A percentile compares a stretch with the other conserved stretches of the same genome.
Conservation (phyloP, 2,888 invertebrate genomes). For the Congeria kusceri region DNA sequence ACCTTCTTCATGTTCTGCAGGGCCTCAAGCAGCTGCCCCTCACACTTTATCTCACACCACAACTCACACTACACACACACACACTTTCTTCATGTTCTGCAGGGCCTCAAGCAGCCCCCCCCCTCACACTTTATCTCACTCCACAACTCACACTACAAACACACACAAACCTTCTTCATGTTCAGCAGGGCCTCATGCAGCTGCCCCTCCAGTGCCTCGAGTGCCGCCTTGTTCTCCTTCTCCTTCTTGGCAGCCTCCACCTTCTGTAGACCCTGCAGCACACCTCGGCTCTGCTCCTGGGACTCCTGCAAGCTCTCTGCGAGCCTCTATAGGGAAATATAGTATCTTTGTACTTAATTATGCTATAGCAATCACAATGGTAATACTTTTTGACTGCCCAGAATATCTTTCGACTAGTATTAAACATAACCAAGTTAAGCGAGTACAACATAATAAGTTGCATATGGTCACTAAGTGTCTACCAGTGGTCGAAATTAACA, state of each 20-base stretch:
- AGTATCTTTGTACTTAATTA: too few species aligned
- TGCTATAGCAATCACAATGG: too few species aligned
- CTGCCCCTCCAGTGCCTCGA: conserved; percentile 67
- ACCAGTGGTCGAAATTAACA: too few species aligned
- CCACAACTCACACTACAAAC: background rate
- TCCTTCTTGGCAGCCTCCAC: conserved; percentile 67
- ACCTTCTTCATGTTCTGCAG: background rate
- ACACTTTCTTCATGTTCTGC: background rate
- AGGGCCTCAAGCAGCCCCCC: background rate
- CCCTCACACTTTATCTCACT: background rate
- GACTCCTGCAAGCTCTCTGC: conserved; percentile 60
- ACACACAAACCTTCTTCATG: conserved; percentile 60
- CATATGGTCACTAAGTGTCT: too few species aligned
- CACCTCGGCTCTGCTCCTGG: conserved; percentile 62
- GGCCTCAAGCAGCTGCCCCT: background rate
- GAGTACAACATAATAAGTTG: too few species aligned
- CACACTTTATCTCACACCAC: background rate
- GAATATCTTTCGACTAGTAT: too few species aligned
- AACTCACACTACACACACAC: background rate
- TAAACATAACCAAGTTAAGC: too few species aligned
- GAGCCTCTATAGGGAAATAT: conserved; percentile 57
- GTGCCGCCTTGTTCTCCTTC: conserved; percentile 66
- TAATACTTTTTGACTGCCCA: too few species aligned
- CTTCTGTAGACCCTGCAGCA: conserved; percentile 63
- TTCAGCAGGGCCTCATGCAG: conserved; percentile 61